Percentiles rank a stretch among this genome's conserved stretches.
Conservation (phyloP, 92 coral and sea anemone genomes). For the Bergia puertoricense region DNA sequence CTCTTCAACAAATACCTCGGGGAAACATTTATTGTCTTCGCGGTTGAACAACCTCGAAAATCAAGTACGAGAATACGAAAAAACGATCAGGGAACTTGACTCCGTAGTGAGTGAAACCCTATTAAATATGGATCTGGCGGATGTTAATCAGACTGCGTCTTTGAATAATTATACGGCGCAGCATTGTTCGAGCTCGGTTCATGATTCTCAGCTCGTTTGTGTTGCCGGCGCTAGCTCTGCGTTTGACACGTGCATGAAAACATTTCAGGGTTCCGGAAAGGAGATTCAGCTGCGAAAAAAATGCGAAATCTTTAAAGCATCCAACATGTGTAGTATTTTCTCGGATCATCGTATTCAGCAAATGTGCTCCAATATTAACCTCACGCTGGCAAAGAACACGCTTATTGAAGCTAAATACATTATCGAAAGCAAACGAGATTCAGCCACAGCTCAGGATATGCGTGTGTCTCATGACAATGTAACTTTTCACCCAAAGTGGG, state of each 20-base stretch:
- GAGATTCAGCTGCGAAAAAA: conserved; percentile 25
- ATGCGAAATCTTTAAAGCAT: conserved; percentile 51
- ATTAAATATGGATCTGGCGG: conserved; percentile 38
- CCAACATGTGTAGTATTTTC: conserved; percentile 47
- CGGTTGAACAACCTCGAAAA: conserved; percentile 17
- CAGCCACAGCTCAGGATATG: not conserved
- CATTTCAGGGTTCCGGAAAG: conserved; percentile 13
- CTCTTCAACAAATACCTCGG: not conserved
- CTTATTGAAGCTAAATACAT: conserved; percentile 21
- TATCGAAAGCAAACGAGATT: conserved; percentile 16
- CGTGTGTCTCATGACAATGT: not conserved
- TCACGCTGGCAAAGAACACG: conserved; percentile 22
- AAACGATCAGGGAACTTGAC: conserved; percentile 52
- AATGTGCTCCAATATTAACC: conserved; percentile 47
- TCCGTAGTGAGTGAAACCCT: conserved; percentile 51
- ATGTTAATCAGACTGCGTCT: conserved; percentile 22
- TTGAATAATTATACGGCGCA: conserved; percentile 49
- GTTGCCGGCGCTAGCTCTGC: conserved; percentile 29
- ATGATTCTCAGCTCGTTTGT: conserved; percentile 53
- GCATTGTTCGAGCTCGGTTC: conserved; percentile 56
- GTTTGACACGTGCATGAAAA: conserved; percentile 44
- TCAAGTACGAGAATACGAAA: conserved; percentile 53
- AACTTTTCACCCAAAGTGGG: conserved; percentile 33
- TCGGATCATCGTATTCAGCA: conserved; percentile 31
- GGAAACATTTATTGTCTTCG: not conserved